Evolutionary conservation across 1,140 invertebrate genomes (phyloP).

Genomic region (Spodoptera litura): DNA sequence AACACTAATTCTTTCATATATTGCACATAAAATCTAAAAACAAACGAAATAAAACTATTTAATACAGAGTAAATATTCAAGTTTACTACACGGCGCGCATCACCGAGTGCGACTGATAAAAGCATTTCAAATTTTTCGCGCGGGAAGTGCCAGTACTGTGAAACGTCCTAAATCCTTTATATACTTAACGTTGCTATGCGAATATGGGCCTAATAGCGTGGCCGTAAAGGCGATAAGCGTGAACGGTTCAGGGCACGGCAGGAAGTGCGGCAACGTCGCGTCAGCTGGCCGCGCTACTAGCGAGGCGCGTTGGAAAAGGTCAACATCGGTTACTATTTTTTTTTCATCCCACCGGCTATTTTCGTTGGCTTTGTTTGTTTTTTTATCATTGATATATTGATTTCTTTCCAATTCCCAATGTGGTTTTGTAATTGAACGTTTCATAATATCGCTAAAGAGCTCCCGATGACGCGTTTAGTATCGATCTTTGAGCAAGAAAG

Average conservation of each 20-base stretch:
- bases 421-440: conserved; percentile 30
- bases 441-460: conserved; percentile 7
- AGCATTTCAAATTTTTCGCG: conserved; percentile 85
- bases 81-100: conserved; percentile 47
- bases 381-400: conserved; percentile 62
- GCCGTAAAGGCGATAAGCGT: conserved; percentile 78
- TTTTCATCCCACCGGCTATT: conserved; percentile 73
- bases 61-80: background rate
- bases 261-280: conserved; percentile 78
- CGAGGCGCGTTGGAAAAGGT: conserved; percentile 80
- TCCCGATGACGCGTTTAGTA: conserved; percentile 16
- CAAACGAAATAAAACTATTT: conserved; percentile 28
- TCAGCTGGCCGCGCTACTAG: conserved; percentile 82
- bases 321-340: conserved; percentile 81
- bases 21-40: conserved; percentile 19
- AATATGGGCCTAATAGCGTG: conserved; percentile 55
- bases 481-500: conserved; percentile 39
- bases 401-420: conserved; percentile 50
- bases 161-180: conserved; percentile 80
- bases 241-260: conserved; percentile 56
- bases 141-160: conserved; percentile 72
- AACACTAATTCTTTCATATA: no score
- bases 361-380: conserved; percentile 72
- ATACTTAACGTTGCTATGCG: conserved; percentile 67
- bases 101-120: conserved; percentile 76